Conservation (phyloP, 2,888 invertebrate species). For the Doris montereyensis region DNA sequence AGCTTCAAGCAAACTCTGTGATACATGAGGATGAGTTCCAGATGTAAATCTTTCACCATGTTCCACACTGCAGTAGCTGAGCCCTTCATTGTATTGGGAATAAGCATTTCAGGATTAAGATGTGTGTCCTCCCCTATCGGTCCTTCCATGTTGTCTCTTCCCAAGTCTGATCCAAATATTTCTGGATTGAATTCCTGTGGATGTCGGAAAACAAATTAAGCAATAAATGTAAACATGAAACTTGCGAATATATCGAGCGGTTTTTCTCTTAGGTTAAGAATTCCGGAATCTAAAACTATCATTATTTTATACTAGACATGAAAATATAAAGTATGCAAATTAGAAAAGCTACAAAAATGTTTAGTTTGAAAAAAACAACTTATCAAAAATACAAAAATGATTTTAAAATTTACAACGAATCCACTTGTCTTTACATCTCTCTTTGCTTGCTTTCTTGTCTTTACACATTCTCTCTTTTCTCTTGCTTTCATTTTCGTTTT, state of each 20-base stretch:
- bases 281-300: neutral
- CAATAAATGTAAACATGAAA: neutral
- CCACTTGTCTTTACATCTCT: too few relatives aligned
- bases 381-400: too few relatives aligned
- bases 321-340: too few relatives aligned
- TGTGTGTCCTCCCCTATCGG: conserved; percentile 40
- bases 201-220: neutral
- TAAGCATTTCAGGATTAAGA: conserved; percentile 46
- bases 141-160: conserved; percentile 34
- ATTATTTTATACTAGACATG: too few relatives aligned
- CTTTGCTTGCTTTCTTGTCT: too few relatives aligned
- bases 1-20: conserved; percentile 70
- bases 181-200: conserved; percentile 65
- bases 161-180: conserved; percentile 57
- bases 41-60: conserved; percentile 70
- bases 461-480: too few relatives aligned
- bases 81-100: conserved; percentile 53
- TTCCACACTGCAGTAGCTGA: conserved; percentile 67
- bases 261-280: neutral
- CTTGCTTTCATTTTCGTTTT: too few relatives aligned
- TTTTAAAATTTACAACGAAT: too few relatives aligned
- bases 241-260: neutral
- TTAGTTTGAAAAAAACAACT: too few relatives aligned
- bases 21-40: conserved; percentile 70
- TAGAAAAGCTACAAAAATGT: too few relatives aligned